Base-by-base conservation (phyloP, 2,888 invertebrate genomes). In the Pelosia muscerda region DNA sequence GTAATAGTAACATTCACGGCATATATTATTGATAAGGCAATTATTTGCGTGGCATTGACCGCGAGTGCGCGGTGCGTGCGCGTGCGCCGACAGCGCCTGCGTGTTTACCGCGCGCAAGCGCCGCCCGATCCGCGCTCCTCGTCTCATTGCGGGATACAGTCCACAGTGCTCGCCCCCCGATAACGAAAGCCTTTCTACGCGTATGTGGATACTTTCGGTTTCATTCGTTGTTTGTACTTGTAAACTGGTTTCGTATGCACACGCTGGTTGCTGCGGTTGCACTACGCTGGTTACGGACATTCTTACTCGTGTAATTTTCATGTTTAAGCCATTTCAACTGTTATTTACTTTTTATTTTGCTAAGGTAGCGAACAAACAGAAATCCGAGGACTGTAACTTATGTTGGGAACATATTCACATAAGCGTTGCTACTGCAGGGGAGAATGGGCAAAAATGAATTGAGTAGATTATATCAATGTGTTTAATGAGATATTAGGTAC, bases 11-110 rank as follows among this genome's bases (percentile, higher is more conserved):
- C 62, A 61, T 56, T 53, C 31, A 38, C 26, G 58, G 57, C 31
- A 25, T 25, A 62, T 49, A 57, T 65, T 72, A 77, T 79, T 76
- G 81, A 83, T 85, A 82, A 82, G 82, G 71, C 64, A 74, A 77
- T 78, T 76, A 73, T 62, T 61, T 54, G 69, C 68, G 76, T 79
- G 86, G 79, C 86, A 85, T 82, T 86, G 86, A 86, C 86, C 86
- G 79, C 70, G 72, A 69, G 49, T 65, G 53, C 53, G 22, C 66
- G 60, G 28, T 73, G 62, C 55, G 66, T 58, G 19, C 71, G 68
- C 77, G 56, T 63, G 68, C 76, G 80, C 83, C 82, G 79, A 78
- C 68, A 66, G 72, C 82, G 85, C 85, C 84, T 85, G 78, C 68
- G 65, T 75, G 72, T 84, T 82, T 84, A 80, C 84, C 81, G 82